Conservation (phyloP, 2,113 vertebrate species). For the Mus spicilegus region DNA sequence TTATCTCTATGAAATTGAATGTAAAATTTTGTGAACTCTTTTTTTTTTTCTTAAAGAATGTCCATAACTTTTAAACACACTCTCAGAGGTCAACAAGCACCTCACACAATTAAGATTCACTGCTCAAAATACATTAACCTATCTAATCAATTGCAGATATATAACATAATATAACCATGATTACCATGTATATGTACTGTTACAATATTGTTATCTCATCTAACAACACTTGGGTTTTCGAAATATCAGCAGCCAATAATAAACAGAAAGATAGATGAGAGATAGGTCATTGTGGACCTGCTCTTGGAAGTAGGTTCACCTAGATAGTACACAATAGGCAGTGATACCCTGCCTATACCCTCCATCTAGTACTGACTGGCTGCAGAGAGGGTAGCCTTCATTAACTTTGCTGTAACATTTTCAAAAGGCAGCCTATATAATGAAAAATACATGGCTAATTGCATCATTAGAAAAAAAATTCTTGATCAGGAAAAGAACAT, state of each 20-base stretch:
- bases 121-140: constrained; percentile 30
- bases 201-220: not conserved
- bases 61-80: not conserved
- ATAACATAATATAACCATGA: not conserved
- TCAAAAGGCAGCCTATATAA: constrained; percentile 64
- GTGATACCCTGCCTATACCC: constrained; percentile 6
- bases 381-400: not conserved
- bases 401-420: constrained; percentile 63
- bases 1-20: not conserved
- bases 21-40: constrained; percentile 40
- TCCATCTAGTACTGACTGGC: constrained; percentile 34
- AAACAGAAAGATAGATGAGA: constrained; percentile 51
- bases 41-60: not conserved
- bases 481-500: not conserved
- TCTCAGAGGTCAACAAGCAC: not conserved
- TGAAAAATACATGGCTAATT: not conserved
- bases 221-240: not conserved
- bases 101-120: constrained; percentile 19
- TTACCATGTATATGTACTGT: not conserved
- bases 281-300: not conserved
- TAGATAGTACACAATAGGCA: constrained; percentile 22
- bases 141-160: constrained; percentile 16
- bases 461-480: constrained; percentile 12
- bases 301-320: not conserved
- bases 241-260: not conserved